Base-by-base conservation (phyloP, 1,140 invertebrate species). In the Araneus ventricosus region DNA sequence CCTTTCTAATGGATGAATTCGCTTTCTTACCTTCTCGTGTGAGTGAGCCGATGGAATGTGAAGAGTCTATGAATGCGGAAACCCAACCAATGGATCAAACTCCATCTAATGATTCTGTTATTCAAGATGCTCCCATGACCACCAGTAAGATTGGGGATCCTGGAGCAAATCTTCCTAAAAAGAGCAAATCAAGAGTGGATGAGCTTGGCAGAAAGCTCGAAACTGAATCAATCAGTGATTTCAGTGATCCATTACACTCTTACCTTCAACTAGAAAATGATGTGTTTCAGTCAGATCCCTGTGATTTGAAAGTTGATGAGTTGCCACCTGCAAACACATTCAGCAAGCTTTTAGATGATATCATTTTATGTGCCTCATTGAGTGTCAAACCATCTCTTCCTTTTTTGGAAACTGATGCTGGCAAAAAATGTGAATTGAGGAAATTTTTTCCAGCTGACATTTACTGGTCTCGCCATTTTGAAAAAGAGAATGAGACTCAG, bases 1-100 rank as follows among this genome's bases (percentile, higher is more conserved):
- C 98, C 0, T 99, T 98, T 95, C 96, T 99, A 37, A 97, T 98
- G 95, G 98, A 98, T 94, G 97, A 98, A 94, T 97, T 97, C 95
- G 97, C 97, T 0, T 96, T 96, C 82, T 96, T 97, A 6, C 95
- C 95, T n/a, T 94, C 94, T 37, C 93, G 94, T 57, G 75, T 93
- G 20, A 90, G 93, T 57, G 94, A 88, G n/a, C n/a, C 80, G 94
- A 90, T 94, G 70, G 63, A 93, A 92, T 14, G 45, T 34, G 84
- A 87, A 20, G 80, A 85, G 5, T 37, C n/a, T 24, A 7, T 17
- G 14, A 30, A 24, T 17, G 17, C 14, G 57, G 20, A 85, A 37
- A 4, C 17, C 7, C 37, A 5, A n/a, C 7, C 24, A 61, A 17
- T n/a, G 67, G 59, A 88, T 45, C 20, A 88, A 24, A 27, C 14